A percentile compares a stretch with the other conserved stretches of the same genome.
phyloP scores from a whole-genome alignment of 2,888 invertebrate species.

The Drosophila diplacantha region DNA sequence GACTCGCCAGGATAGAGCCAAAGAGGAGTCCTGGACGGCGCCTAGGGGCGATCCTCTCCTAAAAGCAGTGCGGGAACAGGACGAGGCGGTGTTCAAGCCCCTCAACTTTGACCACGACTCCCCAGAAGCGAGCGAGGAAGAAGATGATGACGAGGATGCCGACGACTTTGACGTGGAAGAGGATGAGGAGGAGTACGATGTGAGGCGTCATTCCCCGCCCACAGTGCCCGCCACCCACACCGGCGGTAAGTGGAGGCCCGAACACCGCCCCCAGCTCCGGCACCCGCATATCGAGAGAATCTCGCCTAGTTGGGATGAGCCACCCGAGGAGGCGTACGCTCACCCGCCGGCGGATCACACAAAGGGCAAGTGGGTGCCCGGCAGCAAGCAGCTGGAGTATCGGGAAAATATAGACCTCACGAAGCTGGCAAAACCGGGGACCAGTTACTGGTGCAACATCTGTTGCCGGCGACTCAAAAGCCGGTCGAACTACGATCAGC shows the following conservation, averaged over 20 bases:
- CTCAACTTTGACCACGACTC: slow-evolving; percentile 71
- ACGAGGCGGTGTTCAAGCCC: slow-evolving; percentile 75
- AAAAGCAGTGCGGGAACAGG: slow-evolving; percentile 82
- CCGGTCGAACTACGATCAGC: slow-evolving; percentile 86
- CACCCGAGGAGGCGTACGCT: slow-evolving; percentile 73
- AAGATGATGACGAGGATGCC: slow-evolving; percentile 77
- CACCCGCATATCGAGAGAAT: slow-evolving; percentile 66
- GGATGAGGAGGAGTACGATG: slow-evolving; percentile 79
- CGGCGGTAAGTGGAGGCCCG: slow-evolving; percentile 88
- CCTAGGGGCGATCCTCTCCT: slow-evolving; percentile 79
- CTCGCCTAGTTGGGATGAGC: slow-evolving; percentile 80
- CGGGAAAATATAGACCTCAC: slow-evolving; percentile 77
- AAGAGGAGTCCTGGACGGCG: slow-evolving; percentile 54
- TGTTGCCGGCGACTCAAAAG: slow-evolving; percentile 88
- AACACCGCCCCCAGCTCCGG: slow-evolving; percentile 74
- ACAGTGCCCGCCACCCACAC: slow-evolving; percentile 81
- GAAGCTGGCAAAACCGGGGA: slow-evolving; percentile 46
- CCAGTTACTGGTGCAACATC: slow-evolving; percentile 86
- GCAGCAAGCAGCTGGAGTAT: slow-evolving; percentile 80
- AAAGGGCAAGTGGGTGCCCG: slow-evolving; percentile 88
- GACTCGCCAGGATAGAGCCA: slow-evolving; percentile 42
- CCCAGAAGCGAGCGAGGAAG: slow-evolving; percentile 74
- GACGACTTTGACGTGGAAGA: slow-evolving; percentile 79
- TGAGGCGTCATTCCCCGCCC: slow-evolving; percentile 67
- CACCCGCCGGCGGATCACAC: slow-evolving; percentile 85